Evolutionary conservation across 2,113 vertebrate species (phyloP).

Genomic region (Plectropomus leopardus): DNA sequence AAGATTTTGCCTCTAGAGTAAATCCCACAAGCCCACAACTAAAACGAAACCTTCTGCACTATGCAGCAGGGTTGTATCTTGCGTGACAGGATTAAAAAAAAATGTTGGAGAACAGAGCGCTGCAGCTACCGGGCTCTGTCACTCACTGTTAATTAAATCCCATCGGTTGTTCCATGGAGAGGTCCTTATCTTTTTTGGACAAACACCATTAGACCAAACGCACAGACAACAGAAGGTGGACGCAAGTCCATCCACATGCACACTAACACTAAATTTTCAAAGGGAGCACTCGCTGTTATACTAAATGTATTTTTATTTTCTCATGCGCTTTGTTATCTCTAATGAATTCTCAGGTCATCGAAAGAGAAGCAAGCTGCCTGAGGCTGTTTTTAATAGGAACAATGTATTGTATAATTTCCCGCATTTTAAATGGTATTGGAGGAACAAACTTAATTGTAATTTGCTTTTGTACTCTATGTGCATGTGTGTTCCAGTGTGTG

Average conservation of each 20-base stretch:
- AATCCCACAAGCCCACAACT: conserved; percentile 27
- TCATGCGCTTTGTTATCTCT: conserved; percentile 22
- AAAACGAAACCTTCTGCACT: conserved; percentile 9
- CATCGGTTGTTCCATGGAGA: conserved; percentile 41
- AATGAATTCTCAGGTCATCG: conserved; percentile 38
- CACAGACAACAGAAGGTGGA: conserved; percentile 27
- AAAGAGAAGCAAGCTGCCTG: conserved; percentile 2
- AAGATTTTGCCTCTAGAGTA: neutral
- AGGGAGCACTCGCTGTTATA: conserved; percentile 17
- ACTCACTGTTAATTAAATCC: conserved; percentile 67
- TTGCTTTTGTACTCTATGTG: neutral
- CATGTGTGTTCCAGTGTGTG: neutral
- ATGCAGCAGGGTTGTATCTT: conserved; percentile 12
- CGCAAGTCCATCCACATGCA: conserved; percentile 16
- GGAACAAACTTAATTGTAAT: neutral
- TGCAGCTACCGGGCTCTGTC: conserved; percentile 11
- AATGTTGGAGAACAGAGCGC: neutral
- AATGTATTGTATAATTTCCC: conserved; percentile 8
- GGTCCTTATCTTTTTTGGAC: conserved; percentile 49
- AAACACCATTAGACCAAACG: conserved; percentile 48
- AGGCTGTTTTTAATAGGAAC: conserved; percentile 9
- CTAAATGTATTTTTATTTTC: neutral
- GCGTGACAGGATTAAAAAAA: neutral
- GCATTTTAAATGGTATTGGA: conserved; percentile 8
- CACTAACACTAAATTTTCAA: conserved; percentile 28